Evolutionary conservation across 1,140 invertebrate genomes (phyloP).

Genomic region (Micrasema minimum): DNA sequence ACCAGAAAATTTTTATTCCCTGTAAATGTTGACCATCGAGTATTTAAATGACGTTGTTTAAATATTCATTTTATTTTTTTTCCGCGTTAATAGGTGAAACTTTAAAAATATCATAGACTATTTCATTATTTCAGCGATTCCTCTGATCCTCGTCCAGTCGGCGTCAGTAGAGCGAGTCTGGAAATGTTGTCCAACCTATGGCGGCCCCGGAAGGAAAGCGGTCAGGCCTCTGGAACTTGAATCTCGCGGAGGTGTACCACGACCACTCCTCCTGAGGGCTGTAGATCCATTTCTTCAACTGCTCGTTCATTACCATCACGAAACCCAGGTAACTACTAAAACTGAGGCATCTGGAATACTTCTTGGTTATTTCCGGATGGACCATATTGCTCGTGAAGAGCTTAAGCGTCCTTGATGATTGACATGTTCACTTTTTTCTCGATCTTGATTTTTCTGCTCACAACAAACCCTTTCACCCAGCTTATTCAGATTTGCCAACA

Average conservation of each 20-base stretch:
- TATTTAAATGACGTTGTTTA: no score
- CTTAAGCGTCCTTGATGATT: background rate
- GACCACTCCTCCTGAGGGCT: conserved; percentile 82
- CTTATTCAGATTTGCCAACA: no score
- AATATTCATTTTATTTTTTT: no score
- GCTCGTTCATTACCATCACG: conserved; percentile 55
- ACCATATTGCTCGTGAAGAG: background rate
- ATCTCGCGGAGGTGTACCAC: conserved; percentile 84
- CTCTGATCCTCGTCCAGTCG: conserved; percentile 12
- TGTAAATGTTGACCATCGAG: no score
- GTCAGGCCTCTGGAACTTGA: conserved; percentile 87
- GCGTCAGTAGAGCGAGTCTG: conserved; percentile 67
- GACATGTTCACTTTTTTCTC: no score
- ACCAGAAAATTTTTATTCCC: no score
- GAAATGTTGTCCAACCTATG: conserved; percentile 88
- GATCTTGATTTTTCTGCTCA: no score
- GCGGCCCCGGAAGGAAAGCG: conserved; percentile 88
- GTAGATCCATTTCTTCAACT: conserved; percentile 67
- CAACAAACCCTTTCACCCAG: no score
- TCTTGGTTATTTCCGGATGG: background rate
- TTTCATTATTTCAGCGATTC: conserved; percentile 16
- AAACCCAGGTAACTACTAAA: conserved; percentile 6
- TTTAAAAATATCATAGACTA: no score
- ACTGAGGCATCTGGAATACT: background rate
- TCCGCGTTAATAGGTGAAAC: no score